Conservation (phyloP, 1,140 invertebrate species). For the Scaptomyza montana region DNA sequence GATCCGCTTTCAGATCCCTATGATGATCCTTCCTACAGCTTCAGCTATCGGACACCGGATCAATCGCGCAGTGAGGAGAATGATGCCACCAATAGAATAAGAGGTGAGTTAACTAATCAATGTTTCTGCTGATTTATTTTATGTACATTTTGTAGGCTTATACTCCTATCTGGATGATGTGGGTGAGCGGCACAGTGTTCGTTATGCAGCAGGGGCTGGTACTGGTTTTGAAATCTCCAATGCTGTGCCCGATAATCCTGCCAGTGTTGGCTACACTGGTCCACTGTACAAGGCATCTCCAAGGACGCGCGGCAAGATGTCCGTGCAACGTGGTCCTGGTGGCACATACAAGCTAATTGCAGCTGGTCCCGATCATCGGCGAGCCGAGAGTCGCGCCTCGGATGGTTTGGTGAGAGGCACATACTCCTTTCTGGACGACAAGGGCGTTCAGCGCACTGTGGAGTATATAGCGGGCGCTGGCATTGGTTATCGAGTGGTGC, state of each 20-base stretch:
- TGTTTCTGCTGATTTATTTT: background rate
- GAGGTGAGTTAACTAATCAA: constrained; percentile 77
- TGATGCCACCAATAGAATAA: constrained; percentile 86
- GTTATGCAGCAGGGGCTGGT: constrained; percentile 88
- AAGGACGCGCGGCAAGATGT: constrained; percentile 73
- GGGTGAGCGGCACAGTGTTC: constrained; percentile 88
- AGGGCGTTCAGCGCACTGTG: constrained; percentile 88
- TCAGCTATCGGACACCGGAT: constrained; percentile 87
- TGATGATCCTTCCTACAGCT: constrained; percentile 89
- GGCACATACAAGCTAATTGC: constrained; percentile 87
- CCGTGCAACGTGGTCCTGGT: constrained; percentile 73
- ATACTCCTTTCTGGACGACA: constrained; percentile 90
- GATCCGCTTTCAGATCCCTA: constrained; percentile 89
- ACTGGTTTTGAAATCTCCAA: constrained; percentile 90
- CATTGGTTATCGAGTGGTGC: constrained; percentile 89
- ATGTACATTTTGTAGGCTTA: constrained; percentile 84
- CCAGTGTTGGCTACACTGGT: constrained; percentile 68
- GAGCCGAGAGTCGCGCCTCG: constrained; percentile 88
- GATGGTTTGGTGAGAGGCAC: constrained; percentile 88
- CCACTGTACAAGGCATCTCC: constrained; percentile 77
- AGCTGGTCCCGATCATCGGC: constrained; percentile 88
- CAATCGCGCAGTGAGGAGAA: constrained; percentile 87
- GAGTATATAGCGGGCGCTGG: constrained; percentile 90
- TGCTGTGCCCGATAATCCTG: constrained; percentile 87
- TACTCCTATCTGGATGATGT: constrained; percentile 89